These are phyloP conservation scores for Megaptera novaeangliae DNA, from an alignment of 2,113 vertebrate species.

Conservation along the genomic window DNA sequence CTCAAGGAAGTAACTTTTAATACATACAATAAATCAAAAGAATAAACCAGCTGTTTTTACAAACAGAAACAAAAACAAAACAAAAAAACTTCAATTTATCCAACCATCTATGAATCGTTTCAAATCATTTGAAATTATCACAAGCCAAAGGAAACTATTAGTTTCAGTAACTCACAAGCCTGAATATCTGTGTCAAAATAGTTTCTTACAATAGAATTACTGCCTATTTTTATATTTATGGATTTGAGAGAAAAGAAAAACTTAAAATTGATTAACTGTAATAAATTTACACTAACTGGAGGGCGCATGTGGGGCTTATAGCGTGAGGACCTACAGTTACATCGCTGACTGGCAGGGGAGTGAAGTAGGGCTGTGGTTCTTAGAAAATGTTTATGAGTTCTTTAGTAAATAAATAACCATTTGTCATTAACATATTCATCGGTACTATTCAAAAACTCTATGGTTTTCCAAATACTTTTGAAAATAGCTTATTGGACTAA, in stretches of 20 bases:
- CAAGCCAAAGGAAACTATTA: neutral
- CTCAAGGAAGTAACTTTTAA: constrained; percentile 41
- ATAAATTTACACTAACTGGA: neutral
- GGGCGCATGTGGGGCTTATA: neutral
- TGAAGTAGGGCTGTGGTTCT: neutral
- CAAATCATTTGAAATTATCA: neutral
- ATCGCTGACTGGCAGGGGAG: neutral
- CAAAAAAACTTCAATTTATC: neutral
- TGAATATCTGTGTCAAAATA: neutral
- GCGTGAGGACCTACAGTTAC: rapidly evolving
- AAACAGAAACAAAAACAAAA: neutral
- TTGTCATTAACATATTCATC: neutral
- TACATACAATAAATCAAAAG: constrained; percentile 40
- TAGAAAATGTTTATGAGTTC: neutral
- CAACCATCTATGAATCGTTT: neutral
- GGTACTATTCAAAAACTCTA: neutral
- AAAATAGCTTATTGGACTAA: neutral
- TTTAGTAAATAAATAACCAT: neutral
- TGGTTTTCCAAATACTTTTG: neutral
- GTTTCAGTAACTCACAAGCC: neutral
- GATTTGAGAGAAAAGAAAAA: neutral
- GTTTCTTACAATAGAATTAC: neutral
- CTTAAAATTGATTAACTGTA: neutral
- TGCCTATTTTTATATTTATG: neutral
- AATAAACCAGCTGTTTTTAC: no score